These are phyloP conservation scores for Meandrusa payeni DNA, from an alignment of 2,888 invertebrate species.

Conservation along the genomic window DNA sequence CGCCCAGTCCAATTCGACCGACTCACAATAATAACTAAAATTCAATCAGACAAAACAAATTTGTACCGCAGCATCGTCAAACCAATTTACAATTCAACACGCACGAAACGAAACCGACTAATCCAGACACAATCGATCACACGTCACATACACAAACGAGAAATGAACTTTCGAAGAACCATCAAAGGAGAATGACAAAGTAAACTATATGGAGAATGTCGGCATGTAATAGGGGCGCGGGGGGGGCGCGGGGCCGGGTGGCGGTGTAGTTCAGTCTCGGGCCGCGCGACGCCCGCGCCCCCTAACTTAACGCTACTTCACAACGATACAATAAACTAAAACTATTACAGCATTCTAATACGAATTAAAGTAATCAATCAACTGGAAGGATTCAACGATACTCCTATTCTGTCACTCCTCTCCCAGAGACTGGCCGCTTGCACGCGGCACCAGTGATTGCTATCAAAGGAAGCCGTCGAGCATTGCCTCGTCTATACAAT, in stretches of 20 bases:
- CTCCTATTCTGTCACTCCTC: conserved; percentile 65
- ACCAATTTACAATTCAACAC: background rate
- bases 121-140: conserved; percentile 44
- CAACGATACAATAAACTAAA: conserved; percentile 78
- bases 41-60: background rate
- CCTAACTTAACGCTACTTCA: conserved; percentile 74
- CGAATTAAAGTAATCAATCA: conserved; percentile 63
- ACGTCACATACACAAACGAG: conserved; percentile 67
- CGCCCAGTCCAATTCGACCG: conserved; percentile 11
- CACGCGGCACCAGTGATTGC: conserved; percentile 3
- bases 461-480: background rate
- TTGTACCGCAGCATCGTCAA: background rate
- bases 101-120: background rate
- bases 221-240: conserved; percentile 43
- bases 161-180: conserved; percentile 70
- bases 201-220: conserved; percentile 42
- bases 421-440: conserved; percentile 50
- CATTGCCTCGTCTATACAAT: background rate
- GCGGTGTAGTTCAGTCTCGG: conserved; percentile 75
- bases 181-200: conserved; percentile 67
- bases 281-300: conserved; percentile 61
- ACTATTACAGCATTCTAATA: conserved; percentile 72
- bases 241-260: conserved; percentile 54
- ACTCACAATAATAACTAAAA: conserved; percentile 13
- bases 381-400: conserved; percentile 72